Base-by-base conservation (phyloP, 1,140 invertebrate species). In the Aricia agestis region DNA sequence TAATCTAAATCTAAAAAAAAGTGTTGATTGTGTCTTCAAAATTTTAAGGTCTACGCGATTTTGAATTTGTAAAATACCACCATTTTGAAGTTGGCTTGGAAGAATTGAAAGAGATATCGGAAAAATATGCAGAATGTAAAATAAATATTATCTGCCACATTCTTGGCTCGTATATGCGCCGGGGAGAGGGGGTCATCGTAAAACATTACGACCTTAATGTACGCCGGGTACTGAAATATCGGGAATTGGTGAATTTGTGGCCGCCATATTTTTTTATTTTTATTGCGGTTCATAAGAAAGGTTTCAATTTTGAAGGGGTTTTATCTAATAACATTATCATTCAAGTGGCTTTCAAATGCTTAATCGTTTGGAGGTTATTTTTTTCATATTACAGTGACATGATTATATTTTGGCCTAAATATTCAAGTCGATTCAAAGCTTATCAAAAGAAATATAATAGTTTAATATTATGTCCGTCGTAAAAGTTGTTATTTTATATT, bases 181-280 rank as follows among this genome's bases (percentile, higher is more conserved):
- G 57, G 58, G 71, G 17, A 68, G 66, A 66, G 66, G 65, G 74
- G 74, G 72, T 71, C 72, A 69, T 73, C 74, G 69, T 75, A 73
- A 75, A 75, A 75, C 72, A 71, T 75, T 75, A 75, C 69, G 71
- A 68, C 66, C 71, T 57, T 68, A 75, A 72, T 72, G 72, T 71
- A 71, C 66, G 66, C 25, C 17, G 61, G 65, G 59, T 68, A 70
- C 72, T 75, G 71, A 75, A 75, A 75, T 75, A 71, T 71, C 68
- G 70, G 13, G 63, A 67, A 31, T 52, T 52, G 45, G 45, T 15
- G 13, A 52, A 13, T 52, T 52, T 52, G 68, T 52, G 45, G 45
- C 45, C 6, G 6, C 45, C 45, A 52, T 52, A 52, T 52, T 15
- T 13, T 52, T 52, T 52, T 52, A 52, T 52, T 52, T 52, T 52